Evolutionary conservation across 2,888 invertebrate genomes (phyloP), one percentile per base, ranked within the genome.

Genomic region (Mylabris sibirica): DNA sequence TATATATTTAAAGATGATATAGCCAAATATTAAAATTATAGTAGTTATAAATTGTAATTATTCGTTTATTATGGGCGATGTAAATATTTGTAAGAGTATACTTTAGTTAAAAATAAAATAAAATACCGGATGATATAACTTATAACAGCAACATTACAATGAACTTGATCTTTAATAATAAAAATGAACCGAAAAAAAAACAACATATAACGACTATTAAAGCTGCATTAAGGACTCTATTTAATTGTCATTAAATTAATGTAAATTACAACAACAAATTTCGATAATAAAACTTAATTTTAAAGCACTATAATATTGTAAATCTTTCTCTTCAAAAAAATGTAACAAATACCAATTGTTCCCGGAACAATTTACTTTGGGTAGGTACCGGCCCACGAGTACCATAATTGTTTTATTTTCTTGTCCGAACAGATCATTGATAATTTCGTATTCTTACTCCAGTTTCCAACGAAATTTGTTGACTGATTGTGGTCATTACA

Each of bases 11-110:
- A 30, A 30, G 30, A 30, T 30, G 30, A 30, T 30, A 30, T 30
- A 30, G 30, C 5, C 30, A 38, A 12, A 14, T 14, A 38, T 38
- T 12, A 38, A 38, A 38, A 38, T 38, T 38, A 38, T 35, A 11
- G 11, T n/a, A 14, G 38, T 38, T 49, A 49, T 49, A 49, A 49
- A 49, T 49, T 49, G 20, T 49, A 20, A 49, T 49, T 22, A 49
- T 49, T 49, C 9, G 17, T 9, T 17, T 20, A 49, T 49, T 49
- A 49, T 49, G 49, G 20, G 20, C 8, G 20, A 49, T 11, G 49
- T 49, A 20, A 49, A 49, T 49, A 20, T 49, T 49, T 49, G 1
- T 49, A 20, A 8, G 20, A 3, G 49, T 8, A 20, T 49, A 20
- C 11, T 44, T 9, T 4, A 30, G 9, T 20, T 17, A 17, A 49